Evolutionary conservation across 2,113 vertebrate species (phyloP).

Genomic region (Brachyhypopomus gauderio): DNA sequence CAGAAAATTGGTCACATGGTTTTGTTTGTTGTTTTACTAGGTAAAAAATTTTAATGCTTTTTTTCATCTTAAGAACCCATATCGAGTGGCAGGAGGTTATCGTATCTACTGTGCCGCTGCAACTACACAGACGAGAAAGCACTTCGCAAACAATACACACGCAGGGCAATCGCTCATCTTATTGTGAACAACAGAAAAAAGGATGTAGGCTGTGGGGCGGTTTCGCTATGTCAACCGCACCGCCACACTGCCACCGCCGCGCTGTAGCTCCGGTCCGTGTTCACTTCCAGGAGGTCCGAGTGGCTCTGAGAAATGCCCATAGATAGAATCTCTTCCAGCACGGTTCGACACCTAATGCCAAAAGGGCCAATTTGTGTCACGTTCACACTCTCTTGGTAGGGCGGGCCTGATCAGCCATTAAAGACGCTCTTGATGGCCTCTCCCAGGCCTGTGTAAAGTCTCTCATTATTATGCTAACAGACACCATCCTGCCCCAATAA

Average conservation of each 20-base stretch:
- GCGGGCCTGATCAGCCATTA: conserved; percentile 23
- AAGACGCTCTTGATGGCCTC: conserved; percentile 25
- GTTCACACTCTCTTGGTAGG: conserved; percentile 25
- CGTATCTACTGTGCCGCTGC: not conserved
- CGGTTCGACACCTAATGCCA: not conserved
- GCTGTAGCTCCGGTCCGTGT: conserved; percentile 22
- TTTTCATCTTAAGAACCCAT: too few species aligned
- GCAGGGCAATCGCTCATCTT: not conserved
- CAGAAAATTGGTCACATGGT: not conserved
- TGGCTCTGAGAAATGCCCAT: not conserved
- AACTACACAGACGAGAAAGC: not conserved
- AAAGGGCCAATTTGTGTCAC: conserved; percentile 34
- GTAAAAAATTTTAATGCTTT: not conserved
- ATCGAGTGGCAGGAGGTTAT: too few species aligned
- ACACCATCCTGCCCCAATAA: conserved; percentile 38
- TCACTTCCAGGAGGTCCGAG: not conserved
- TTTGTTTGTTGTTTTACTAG: conserved; percentile 25
- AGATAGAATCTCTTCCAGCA: conserved; percentile 6
- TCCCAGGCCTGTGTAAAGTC: conserved; percentile 35
- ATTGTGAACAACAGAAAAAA: not conserved
- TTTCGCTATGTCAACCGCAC: not conserved
- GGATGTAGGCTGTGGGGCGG: not conserved
- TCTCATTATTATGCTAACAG: conserved; percentile 53
- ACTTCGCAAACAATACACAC: not conserved
- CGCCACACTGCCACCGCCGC: not conserved